A percentile compares a stretch with the other conserved stretches of the same genome.
These are phyloP conservation scores for Cordilura impudica DNA, from an alignment of 2,888 invertebrate species.

Conservation along the genomic window DNA sequence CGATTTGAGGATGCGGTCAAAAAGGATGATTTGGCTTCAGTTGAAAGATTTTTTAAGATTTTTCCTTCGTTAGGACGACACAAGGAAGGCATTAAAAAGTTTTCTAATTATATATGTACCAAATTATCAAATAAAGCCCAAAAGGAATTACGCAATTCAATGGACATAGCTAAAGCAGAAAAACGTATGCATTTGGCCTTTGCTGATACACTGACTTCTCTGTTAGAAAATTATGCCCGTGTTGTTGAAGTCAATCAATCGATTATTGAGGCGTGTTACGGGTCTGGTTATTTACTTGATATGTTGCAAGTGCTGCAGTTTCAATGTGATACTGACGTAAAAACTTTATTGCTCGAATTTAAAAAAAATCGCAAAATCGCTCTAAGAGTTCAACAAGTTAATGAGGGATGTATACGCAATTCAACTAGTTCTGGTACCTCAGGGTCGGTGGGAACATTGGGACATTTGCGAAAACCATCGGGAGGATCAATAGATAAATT, in stretches of 20 bases:
- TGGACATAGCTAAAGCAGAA: slow-evolving; percentile 83
- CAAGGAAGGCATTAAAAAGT: slow-evolving; percentile 91
- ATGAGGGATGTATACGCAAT: slow-evolving; percentile 79
- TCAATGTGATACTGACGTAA: slow-evolving; percentile 86
- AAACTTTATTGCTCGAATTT: slow-evolving; percentile 84
- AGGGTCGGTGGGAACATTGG: slow-evolving; percentile 61
- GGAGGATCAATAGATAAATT: slow-evolving; percentile 79
- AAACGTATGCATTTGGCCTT: slow-evolving; percentile 87
- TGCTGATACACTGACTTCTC: slow-evolving; percentile 89
- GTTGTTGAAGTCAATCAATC: slow-evolving; percentile 93
- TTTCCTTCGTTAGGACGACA: slow-evolving; percentile 96
- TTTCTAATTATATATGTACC: slow-evolving; percentile 90
- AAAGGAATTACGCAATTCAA: slow-evolving; percentile 84
- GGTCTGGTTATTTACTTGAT: slow-evolving; percentile 85
- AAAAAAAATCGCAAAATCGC: slow-evolving; percentile 83
- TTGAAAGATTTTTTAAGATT: slow-evolving; percentile 97
- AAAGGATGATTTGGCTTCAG: slow-evolving; percentile 91
- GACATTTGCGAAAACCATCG: slow-evolving; percentile 76
- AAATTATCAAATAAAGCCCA: slow-evolving; percentile 85
- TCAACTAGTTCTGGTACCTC: slow-evolving; percentile 68
- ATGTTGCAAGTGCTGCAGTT: slow-evolving; percentile 86
- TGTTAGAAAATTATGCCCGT: slow-evolving; percentile 91
- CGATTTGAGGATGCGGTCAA: slow-evolving; percentile 95
- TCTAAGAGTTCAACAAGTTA: slow-evolving; percentile 82
- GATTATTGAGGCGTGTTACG: slow-evolving; percentile 92